A percentile compares a stretch with the other conserved stretches of the same genome.
Conservation (phyloP, 2,797 vertebrate species). For the Amphiprion clarkii region DNA sequence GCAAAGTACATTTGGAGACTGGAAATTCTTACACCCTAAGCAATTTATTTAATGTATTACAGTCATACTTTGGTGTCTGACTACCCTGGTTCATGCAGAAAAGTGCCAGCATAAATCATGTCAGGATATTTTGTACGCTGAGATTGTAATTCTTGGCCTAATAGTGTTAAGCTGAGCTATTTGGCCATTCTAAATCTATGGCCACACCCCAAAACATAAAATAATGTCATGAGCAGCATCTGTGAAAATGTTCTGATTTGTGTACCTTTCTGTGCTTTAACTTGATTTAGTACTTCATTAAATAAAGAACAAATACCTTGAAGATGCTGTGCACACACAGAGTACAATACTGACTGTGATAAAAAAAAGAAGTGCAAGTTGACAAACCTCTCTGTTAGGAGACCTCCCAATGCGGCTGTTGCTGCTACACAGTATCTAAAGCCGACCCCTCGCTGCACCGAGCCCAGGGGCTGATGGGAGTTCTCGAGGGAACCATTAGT, state of each 20-base stretch:
- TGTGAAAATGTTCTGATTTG: background rate
- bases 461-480: slow-evolving; percentile 86
- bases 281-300: background rate
- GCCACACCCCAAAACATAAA: slow-evolving; percentile 1
- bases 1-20: no score
- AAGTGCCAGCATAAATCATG: background rate
- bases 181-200: background rate
- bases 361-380: slow-evolving; percentile 37
- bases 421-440: slow-evolving; percentile 88
- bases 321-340: background rate
- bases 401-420: slow-evolving; percentile 76
- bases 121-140: background rate
- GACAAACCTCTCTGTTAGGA: slow-evolving; percentile 61
- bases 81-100: background rate
- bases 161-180: background rate
- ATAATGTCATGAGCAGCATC: background rate
- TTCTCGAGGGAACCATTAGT: slow-evolving; percentile 88
- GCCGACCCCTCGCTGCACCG: slow-evolving; percentile 76
- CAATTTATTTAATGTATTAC: background rate
- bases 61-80: background rate
- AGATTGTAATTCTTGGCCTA: background rate
- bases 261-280: background rate
- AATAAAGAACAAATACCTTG: slow-evolving; percentile 7
- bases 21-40: background rate
- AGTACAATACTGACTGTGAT: background rate